Base-by-base conservation (phyloP, 2,113 vertebrate genomes). In the Amazona vittata region DNA sequence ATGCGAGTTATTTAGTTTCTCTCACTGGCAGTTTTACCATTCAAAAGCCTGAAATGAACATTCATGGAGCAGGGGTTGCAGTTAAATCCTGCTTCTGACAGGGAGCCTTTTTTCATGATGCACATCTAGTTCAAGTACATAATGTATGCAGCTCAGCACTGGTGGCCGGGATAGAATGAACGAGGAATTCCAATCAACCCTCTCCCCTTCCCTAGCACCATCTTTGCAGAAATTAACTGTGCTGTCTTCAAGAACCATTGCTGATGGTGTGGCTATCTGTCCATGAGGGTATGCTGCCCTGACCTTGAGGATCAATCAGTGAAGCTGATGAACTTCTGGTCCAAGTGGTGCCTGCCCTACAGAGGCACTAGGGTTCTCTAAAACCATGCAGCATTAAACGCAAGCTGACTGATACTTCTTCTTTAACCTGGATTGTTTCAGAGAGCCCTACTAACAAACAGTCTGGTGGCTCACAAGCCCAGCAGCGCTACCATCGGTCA, bases 21-120 rank as follows among this genome's bases (percentile, higher is more conserved):
- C 93, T 96, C 83, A 95, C 96, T 95, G 94, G 95, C 96, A 94
- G 91, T 95, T 97, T 97, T 97, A 93, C 91, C 96, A 96, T 96
- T 97, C 95, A 91, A 96, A 96, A 97, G 95, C 88, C 94, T 92
- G 96, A 96, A 97, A 95, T 59, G 68, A 97, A 91, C 82, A 69
- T 96, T 95, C 91, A 53, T 92, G 73, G 80, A 96, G 91, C 89
- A 96, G 64, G 74, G 83, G 94, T 96, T 96, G 90, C 90, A 78
- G 84, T 93, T 93, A 96, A 98, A 96, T 86, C 95, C 96, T 89
- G 65, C 46, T 22, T 94, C 84, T 96, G 94, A 92, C 73, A 94
- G 91, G 92, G 85, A 97, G 62, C 77, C 86, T 94, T 90, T 94
- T 92, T 91, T 80, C 82, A 63, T 2, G 24, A 88, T 94, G 92